These are phyloP conservation scores for Ptychobarbus kaznakovi DNA, from an alignment of 2,797 vertebrate species.

Conservation along the genomic window DNA sequence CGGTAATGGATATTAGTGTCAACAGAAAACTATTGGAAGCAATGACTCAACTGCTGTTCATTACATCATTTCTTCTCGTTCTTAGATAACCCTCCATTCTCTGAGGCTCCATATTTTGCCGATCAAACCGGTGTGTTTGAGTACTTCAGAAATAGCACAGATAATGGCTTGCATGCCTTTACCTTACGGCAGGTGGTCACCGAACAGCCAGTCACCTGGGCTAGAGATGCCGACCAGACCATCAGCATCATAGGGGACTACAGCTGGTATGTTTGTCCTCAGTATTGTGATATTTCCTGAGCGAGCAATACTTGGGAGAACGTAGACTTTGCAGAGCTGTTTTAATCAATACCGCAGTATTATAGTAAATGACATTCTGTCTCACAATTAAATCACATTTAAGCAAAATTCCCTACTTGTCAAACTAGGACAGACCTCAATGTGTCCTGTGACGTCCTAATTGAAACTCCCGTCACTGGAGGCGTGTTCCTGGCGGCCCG, in stretches of 20 bases:
- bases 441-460: slow-evolving; percentile 87
- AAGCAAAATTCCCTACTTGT: neutral
- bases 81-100: slow-evolving; percentile 86
- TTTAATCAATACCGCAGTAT: neutral
- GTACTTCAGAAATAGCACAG: slow-evolving; percentile 85
- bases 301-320: neutral
- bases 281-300: neutral
- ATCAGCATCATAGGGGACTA: slow-evolving; percentile 91
- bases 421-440: slow-evolving; percentile 83
- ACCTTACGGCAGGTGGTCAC: slow-evolving; percentile 91
- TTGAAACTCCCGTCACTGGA: slow-evolving; percentile 81
- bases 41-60: neutral
- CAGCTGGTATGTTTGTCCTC: slow-evolving; percentile 77
- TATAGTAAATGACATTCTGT: neutral
- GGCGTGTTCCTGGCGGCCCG: slow-evolving; percentile 91
- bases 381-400: neutral
- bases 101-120: slow-evolving; percentile 92
- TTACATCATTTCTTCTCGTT: neutral
- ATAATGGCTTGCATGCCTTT: slow-evolving; percentile 84
- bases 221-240: slow-evolving; percentile 85
- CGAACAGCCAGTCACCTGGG: slow-evolving; percentile 89
- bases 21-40: neutral
- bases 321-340: neutral
- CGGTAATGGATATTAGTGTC: slow-evolving; percentile 70
- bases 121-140: slow-evolving; percentile 98